phyloP scores from a whole-genome alignment of 2,888 invertebrate species.

The Pardosa pseudoannulata region DNA sequence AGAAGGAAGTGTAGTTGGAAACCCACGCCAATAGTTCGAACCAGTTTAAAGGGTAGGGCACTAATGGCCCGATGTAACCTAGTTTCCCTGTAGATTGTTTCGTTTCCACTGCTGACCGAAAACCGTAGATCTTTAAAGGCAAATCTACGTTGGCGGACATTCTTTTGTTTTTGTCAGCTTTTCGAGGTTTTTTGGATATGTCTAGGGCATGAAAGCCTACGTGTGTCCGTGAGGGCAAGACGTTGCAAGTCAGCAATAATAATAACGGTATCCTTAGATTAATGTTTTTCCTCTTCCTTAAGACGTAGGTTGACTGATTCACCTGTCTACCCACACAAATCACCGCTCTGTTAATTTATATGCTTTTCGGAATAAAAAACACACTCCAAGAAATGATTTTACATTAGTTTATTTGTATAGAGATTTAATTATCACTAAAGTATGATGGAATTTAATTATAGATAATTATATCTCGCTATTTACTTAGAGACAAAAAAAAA shows the following conservation, averaged over 20 bases:
- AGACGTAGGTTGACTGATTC: neutral
- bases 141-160: neutral
- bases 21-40: conserved; percentile 43
- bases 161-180: neutral
- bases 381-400: too few species aligned
- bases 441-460: too few species aligned
- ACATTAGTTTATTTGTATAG: too few species aligned
- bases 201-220: neutral
- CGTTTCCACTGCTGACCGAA: conserved; percentile 2
- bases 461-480: too few species aligned
- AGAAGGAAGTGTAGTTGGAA: conserved; percentile 46
- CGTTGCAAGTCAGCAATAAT: neutral
- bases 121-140: neutral
- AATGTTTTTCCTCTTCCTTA: neutral
- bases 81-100: conserved; percentile 1
- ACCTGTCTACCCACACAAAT: too few species aligned
- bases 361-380: too few species aligned
- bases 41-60: conserved; percentile 60
- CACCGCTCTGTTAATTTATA: too few species aligned
- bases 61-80: conserved; percentile 49
- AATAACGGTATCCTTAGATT: neutral
- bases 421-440: too few species aligned
- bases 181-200: neutral
- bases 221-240: neutral
- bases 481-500: too few species aligned